phyloP scores from a whole-genome alignment of 2,888 invertebrate genomes.

The Aromia moschata region DNA sequence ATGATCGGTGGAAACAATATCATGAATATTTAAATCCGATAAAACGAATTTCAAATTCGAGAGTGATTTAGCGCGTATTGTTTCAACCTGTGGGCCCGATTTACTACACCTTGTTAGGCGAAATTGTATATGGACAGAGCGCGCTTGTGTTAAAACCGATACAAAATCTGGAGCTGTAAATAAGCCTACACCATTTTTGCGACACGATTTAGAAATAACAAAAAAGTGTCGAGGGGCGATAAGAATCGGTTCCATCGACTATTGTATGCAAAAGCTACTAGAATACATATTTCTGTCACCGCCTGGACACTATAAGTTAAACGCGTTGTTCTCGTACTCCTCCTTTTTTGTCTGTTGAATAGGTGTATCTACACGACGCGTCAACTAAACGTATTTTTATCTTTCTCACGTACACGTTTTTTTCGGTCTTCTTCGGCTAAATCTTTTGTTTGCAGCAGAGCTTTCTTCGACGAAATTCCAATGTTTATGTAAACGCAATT shows the following conservation, averaged over 20 bases:
- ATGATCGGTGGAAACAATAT: constrained; percentile 14
- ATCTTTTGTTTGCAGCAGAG: no score
- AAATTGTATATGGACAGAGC: constrained; percentile 23
- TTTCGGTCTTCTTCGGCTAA: no score
- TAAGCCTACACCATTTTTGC: constrained; percentile 45
- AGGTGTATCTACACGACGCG: constrained; percentile 11
- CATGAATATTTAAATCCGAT: constrained; percentile 26
- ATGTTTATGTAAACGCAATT: no score
- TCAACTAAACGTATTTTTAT: no score
- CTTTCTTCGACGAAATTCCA: no score
- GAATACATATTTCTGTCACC: constrained; percentile 56
- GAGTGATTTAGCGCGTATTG: constrained; percentile 26
- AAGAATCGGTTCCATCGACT: constrained; percentile 54
- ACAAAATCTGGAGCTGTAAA: constrained; percentile 40
- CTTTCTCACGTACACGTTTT: no score
- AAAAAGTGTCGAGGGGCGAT: constrained; percentile 58
- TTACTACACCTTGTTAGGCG: constrained; percentile 24
- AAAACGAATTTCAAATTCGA: constrained; percentile 23
- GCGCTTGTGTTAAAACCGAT: constrained; percentile 32
- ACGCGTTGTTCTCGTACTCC: constrained; percentile 38
- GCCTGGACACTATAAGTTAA: constrained; percentile 49
- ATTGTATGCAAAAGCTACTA: constrained; percentile 59
- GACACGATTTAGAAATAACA: constrained; percentile 54
- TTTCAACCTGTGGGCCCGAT: constrained; percentile 16
- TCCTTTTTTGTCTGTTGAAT: constrained; percentile 33